Evolutionary conservation across 35 echinoderm and acorn worm species (phyloP).

Genomic region (Eucidaris tribuloides): DNA sequence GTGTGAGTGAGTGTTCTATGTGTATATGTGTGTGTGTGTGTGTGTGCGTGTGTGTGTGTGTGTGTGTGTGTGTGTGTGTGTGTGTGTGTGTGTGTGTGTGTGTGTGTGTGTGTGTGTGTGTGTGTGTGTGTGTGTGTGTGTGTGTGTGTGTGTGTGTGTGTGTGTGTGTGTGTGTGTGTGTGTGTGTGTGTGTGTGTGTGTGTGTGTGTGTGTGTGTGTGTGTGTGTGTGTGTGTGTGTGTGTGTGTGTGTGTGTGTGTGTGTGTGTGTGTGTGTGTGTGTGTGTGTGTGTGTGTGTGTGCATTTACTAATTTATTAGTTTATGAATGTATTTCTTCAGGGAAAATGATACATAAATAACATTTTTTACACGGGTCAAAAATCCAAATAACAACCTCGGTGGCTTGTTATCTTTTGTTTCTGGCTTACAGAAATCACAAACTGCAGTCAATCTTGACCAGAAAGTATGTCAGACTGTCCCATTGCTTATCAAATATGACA

Average conservation of each 20-base stretch:
- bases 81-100: slow-evolving; percentile 6
- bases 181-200: neutral
- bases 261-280: slow-evolving; percentile 1
- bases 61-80: neutral
- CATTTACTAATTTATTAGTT: neutral
- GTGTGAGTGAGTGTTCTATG: too few species aligned
- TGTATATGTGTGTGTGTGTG: neutral
- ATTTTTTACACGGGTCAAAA: too few species aligned
- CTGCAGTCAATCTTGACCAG: too few species aligned
- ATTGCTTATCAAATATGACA: too few species aligned
- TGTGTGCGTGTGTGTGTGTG: neutral
- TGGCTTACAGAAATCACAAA: too few species aligned
- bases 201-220: slow-evolving; percentile 1
- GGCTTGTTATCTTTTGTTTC: too few species aligned
- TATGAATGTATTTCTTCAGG: too few species aligned
- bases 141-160: neutral
- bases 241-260: neutral
- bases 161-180: neutral
- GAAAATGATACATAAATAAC: too few species aligned
- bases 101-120: neutral
- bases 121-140: neutral
- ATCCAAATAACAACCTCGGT: too few species aligned
- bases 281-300: neutral
- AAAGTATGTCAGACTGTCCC: too few species aligned
- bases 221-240: neutral